These are phyloP conservation scores for Orbicella faveolata DNA, from an alignment of 64 coral and sea anemone species.

Conservation along the genomic window DNA sequence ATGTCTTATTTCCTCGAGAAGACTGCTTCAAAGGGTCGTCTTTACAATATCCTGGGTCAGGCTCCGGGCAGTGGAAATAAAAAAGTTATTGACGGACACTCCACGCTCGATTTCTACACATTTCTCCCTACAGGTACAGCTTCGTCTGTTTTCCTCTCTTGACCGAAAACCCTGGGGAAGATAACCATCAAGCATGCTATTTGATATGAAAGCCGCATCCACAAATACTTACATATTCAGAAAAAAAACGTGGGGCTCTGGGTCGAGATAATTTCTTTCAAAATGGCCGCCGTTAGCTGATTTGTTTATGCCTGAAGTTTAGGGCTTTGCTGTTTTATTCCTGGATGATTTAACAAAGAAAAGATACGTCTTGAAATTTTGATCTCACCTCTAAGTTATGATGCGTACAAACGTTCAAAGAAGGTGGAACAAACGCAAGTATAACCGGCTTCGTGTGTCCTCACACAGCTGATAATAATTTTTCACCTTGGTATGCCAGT, in stretches of 20 bases:
- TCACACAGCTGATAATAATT: neutral
- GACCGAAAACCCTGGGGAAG: neutral
- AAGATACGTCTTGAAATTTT: neutral
- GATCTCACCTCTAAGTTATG: neutral
- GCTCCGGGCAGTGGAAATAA: neutral
- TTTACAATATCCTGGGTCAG: neutral
- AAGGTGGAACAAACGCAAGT: neutral
- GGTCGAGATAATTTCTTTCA: neutral
- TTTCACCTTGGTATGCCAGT: slow-evolving; percentile 23
- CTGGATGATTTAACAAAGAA: neutral
- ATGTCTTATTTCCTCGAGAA: slow-evolving; percentile 16
- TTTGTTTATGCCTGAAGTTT: neutral
- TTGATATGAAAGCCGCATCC: neutral
- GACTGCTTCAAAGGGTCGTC: neutral
- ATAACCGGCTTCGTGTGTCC: neutral
- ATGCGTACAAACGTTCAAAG: slow-evolving; percentile 2
- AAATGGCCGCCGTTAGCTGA: slow-evolving; percentile 25
- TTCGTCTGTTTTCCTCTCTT: neutral
- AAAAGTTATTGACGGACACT: neutral
- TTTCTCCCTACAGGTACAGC: neutral
- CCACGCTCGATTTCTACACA: neutral
- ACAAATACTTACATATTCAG: neutral
- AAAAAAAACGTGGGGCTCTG: neutral
- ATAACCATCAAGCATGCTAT: neutral
- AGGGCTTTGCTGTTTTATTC: neutral